These are phyloP conservation scores for Nannoperca obscura DNA, from an alignment of 2,797 vertebrate species.

Conservation along the genomic window DNA sequence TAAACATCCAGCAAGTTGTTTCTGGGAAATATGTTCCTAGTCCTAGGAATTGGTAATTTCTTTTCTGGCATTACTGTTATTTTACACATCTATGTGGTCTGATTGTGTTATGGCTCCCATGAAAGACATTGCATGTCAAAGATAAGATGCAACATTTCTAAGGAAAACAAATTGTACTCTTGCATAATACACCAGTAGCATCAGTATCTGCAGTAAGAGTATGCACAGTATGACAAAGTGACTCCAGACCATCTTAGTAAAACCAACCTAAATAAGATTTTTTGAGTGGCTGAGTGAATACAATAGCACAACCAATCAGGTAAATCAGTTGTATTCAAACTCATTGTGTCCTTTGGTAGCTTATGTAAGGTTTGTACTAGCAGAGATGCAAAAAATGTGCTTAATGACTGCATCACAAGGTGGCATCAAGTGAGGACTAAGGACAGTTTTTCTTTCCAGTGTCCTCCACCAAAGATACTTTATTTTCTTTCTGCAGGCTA, in stretches of 20 bases:
- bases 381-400: background rate
- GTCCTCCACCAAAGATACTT: slow-evolving; percentile 68
- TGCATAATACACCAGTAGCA: background rate
- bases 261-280: background rate
- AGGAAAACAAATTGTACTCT: background rate
- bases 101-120: background rate
- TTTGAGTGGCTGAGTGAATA: background rate
- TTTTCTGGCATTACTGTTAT: background rate
- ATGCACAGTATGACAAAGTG: background rate
- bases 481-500: slow-evolving; percentile 52
- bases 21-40: background rate
- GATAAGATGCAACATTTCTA: background rate
- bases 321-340: background rate
- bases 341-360: background rate
- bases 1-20: background rate
- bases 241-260: background rate
- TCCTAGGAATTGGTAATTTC: background rate
- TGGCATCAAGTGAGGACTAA: slow-evolving; percentile 15
- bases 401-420: slow-evolving; percentile 9
- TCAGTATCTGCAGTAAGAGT: background rate
- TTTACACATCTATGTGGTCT: background rate
- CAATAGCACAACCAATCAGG: background rate
- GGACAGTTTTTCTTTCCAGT: slow-evolving; percentile 23
- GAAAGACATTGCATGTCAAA: background rate
- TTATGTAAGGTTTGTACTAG: background rate